phyloP scores from a whole-genome alignment of 2,113 vertebrate genomes.

The Uropsilus gracilis region DNA sequence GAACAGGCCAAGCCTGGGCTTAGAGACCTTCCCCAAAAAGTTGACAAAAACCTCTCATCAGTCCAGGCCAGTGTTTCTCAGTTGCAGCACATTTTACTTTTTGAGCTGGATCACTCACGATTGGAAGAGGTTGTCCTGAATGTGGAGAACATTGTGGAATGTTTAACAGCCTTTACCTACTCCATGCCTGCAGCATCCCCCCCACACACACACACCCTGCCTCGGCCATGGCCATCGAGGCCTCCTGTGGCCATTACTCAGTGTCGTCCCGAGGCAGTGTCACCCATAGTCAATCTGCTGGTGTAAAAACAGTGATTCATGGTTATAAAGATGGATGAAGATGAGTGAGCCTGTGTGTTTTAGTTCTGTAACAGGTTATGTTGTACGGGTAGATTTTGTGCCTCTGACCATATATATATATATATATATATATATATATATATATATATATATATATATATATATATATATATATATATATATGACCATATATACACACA shows the following conservation, averaged over 20 bases:
- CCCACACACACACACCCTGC: too few species aligned
- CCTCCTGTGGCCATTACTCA: background rate
- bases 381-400: background rate
- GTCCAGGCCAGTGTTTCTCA: background rate
- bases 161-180: background rate
- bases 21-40: background rate
- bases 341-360: too few species aligned
- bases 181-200: background rate
- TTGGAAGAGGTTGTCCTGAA: background rate
- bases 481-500: too few species aligned
- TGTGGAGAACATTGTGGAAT: background rate
- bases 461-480: too few species aligned
- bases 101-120: background rate
- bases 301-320: background rate
- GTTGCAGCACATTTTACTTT: background rate
- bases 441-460: too few species aligned
- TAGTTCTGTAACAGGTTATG: background rate
- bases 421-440: too few species aligned
- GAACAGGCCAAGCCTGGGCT: background rate
- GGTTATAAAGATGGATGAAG: background rate
- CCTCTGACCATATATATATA: too few species aligned
- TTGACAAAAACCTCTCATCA: background rate
- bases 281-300: background rate
- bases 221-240: background rate
- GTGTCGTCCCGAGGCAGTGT: background rate